phyloP scores from a whole-genome alignment of 2,888 invertebrate genomes.

The Napeogenes inachia region DNA sequence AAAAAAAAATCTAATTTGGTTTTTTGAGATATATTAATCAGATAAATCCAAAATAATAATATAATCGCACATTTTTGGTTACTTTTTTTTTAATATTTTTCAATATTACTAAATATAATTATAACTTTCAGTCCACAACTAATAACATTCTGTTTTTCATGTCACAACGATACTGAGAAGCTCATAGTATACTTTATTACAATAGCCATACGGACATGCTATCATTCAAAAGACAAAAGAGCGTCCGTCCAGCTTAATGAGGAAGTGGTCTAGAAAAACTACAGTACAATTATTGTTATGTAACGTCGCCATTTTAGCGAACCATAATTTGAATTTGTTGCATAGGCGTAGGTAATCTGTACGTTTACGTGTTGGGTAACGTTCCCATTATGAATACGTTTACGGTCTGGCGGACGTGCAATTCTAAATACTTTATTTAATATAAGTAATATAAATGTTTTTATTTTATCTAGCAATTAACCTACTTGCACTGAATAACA shows the following conservation, averaged over 20 bases:
- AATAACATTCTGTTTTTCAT: no score
- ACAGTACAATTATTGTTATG: constrained; percentile 59
- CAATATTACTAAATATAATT: no score
- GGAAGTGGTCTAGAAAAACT: constrained; percentile 73
- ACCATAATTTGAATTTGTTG: constrained; percentile 48
- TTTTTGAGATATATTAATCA: no score
- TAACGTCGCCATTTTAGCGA: constrained; percentile 43
- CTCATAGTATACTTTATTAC: background rate
- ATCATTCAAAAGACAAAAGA: constrained; percentile 41
- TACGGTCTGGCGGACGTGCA: constrained; percentile 2
- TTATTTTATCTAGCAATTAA: no score
- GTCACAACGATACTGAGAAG: background rate
- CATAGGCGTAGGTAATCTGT: constrained; percentile 39
- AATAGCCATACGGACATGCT: constrained; percentile 3
- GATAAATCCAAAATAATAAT: no score
- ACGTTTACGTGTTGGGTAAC: constrained; percentile 28
- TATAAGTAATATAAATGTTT: background rate
- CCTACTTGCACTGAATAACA: no score
- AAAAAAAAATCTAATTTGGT: no score
- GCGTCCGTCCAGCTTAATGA: constrained; percentile 62
- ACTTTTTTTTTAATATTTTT: no score
- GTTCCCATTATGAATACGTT: constrained; percentile 22
- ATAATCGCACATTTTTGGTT: no score
- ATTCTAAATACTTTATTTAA: background rate
- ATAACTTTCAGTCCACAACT: no score